These are phyloP conservation scores for Alosa sapidissima DNA, from an alignment of 2,797 vertebrate species.

Conservation along the genomic window DNA sequence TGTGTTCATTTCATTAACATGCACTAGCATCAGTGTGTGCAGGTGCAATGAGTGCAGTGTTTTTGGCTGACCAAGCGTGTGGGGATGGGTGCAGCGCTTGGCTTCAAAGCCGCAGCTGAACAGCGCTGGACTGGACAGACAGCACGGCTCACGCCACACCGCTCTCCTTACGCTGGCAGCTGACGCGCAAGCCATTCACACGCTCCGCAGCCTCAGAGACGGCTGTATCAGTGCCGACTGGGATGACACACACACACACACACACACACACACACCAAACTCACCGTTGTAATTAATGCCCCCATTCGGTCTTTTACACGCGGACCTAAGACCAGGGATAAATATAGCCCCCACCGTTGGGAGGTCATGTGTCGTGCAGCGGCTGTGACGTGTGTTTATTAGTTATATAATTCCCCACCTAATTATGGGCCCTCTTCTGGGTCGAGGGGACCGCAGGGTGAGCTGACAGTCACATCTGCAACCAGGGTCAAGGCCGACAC, in stretches of 20 bases:
- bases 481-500: background rate
- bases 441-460: background rate
- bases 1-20: background rate
- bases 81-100: background rate
- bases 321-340: background rate
- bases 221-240: background rate
- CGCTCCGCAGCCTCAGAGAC: background rate
- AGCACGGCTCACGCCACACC: background rate
- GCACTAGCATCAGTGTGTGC: background rate
- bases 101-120: background rate
- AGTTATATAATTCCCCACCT: slow-evolving; percentile 56
- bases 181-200: background rate
- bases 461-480: background rate
- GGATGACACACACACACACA: background rate
- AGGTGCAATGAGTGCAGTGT: background rate
- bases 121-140: background rate
- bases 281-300: slow-evolving; percentile 24
- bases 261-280: slow-evolving; percentile 20
- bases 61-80: background rate
- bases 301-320: background rate
- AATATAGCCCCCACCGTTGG: background rate
- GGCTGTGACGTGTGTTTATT: slow-evolving; percentile 52
- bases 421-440: slow-evolving; percentile 40
- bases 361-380: slow-evolving; percentile 43
- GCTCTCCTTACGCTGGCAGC: background rate